These are phyloP conservation scores for Nannobrachium achirus DNA, from an alignment of 2,113 vertebrate species.

Conservation along the genomic window DNA sequence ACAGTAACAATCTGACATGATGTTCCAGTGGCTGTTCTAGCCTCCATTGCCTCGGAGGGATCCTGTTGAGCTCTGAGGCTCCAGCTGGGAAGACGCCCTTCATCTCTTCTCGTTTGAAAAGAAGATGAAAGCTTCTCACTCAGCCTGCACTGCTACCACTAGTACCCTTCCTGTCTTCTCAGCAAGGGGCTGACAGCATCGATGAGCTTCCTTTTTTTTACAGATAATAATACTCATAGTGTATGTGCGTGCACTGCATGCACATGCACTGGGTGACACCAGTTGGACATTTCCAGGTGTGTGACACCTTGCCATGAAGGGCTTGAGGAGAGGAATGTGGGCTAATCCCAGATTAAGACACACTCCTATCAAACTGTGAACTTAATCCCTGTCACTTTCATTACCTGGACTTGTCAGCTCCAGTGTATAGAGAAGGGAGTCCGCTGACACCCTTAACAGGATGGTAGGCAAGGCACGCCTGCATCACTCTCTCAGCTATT, in stretches of 20 bases:
- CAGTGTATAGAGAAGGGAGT: not conserved
- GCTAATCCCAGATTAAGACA: slow-evolving; percentile 73
- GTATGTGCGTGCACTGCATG: not conserved
- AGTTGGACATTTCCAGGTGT: slow-evolving; percentile 54
- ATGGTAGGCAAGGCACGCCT: slow-evolving; percentile 30
- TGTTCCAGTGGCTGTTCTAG: slow-evolving; percentile 28
- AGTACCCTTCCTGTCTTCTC: slow-evolving; percentile 1
- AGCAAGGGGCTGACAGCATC: slow-evolving; percentile 3
- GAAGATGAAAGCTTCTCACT: slow-evolving; percentile 46
- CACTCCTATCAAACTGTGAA: slow-evolving; percentile 45
- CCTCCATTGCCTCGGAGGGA: slow-evolving; percentile 22
- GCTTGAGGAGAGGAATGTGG: slow-evolving; percentile 59
- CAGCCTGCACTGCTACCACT: slow-evolving; percentile 22
- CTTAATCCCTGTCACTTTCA: slow-evolving; percentile 68
- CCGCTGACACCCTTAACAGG: slow-evolving; percentile 26
- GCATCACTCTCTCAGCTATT: slow-evolving; percentile 21
- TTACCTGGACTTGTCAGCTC: slow-evolving; percentile 56
- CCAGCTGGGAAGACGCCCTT: slow-evolving; percentile 32
- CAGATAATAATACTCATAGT: no score
- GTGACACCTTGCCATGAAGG: slow-evolving; percentile 54
- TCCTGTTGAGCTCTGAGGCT: slow-evolving; percentile 25
- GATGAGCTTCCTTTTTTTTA: not conserved
- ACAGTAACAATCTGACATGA: not conserved
- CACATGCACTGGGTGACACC: slow-evolving; percentile 23
- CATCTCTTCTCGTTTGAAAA: slow-evolving; percentile 42